Evolutionary conservation across 2,113 vertebrate species (phyloP), one percentile per base, ranked within the genome.

Genomic region (Oenanthe melanoleuca): DNA sequence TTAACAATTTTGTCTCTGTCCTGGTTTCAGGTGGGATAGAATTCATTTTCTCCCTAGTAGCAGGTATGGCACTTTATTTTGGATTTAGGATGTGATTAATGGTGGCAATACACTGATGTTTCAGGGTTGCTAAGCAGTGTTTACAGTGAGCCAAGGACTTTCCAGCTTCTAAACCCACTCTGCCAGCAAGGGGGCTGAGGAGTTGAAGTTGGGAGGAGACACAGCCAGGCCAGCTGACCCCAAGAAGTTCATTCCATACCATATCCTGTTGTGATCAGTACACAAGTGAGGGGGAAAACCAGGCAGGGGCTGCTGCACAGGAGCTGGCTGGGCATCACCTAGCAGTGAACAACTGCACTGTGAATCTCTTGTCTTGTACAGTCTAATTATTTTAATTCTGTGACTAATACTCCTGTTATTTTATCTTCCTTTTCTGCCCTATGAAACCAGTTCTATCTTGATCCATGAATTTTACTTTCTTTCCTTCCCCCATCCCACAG

Each of bases 401-500:
- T 31, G 61, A 29, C 4, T 34, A 28, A 29, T 29, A 40, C 55
- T 34, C 12, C 20, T 26, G 7, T 14, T 34, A 61, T 61, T 34
- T 61, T 61, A 9, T 31, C 11, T 60, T 66, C 45, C 8, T 89
- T 77, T 56, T 63, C 63, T 70, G 40, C 19, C 18, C 22, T 33
- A 28, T 55, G 69, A 82, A 55, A 34, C 25, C 18, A 37, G 31
- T 22, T 75, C 37, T 42, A 63, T 63, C 34, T 49, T 1, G 0
- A 83, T 31, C 49, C 14, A 56, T 12, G 18, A 77, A 34, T 69
- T 42, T 83, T 34, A 5, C 12, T 8, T 4, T 7, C 9, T 7
- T 8, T 6, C 6, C 23, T 19, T 31, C 9, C 40, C 11, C 34
- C 10, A 44, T 56, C 34, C 56, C 49, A 37, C 2, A 0, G 26